Evolutionary conservation across 2,113 vertebrate species (phyloP).

Genomic region (Sturnira hondurensis): DNA sequence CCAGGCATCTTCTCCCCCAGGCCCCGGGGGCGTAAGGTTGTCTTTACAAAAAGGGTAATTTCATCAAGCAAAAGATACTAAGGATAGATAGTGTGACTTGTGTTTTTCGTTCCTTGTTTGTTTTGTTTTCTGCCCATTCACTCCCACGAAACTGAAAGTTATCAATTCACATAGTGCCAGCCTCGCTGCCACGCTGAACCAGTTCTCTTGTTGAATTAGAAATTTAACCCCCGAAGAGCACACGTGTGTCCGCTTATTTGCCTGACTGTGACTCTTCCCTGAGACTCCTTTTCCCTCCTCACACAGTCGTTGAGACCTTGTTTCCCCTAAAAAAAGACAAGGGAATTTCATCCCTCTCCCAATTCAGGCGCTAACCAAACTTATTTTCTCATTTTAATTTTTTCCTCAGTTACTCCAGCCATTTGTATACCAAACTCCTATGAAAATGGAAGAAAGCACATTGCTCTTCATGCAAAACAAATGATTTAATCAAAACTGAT

Average conservation of each 20-base stretch:
- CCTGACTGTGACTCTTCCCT: background rate
- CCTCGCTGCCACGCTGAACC: background rate
- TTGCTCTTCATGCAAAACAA: background rate
- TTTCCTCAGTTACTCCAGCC: background rate
- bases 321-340: background rate
- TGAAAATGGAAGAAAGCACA: background rate
- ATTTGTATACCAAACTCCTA: background rate
- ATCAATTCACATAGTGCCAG: background rate
- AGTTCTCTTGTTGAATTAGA: background rate
- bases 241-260: background rate
- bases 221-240: background rate
- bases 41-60: background rate
- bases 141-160: background rate
- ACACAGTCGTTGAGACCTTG: background rate
- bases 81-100: background rate
- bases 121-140: background rate
- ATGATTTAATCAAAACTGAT: conserved; percentile 10
- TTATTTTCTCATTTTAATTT: background rate
- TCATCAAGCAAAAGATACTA: background rate
- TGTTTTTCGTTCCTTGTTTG: background rate
- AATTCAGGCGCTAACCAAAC: background rate
- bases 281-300: background rate
- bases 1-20: too few relatives aligned
- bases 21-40: background rate
- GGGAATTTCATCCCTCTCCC: background rate